These are phyloP conservation scores for Nomada fabriciana DNA, from an alignment of 2,888 invertebrate genomes.

Conservation along the genomic window DNA sequence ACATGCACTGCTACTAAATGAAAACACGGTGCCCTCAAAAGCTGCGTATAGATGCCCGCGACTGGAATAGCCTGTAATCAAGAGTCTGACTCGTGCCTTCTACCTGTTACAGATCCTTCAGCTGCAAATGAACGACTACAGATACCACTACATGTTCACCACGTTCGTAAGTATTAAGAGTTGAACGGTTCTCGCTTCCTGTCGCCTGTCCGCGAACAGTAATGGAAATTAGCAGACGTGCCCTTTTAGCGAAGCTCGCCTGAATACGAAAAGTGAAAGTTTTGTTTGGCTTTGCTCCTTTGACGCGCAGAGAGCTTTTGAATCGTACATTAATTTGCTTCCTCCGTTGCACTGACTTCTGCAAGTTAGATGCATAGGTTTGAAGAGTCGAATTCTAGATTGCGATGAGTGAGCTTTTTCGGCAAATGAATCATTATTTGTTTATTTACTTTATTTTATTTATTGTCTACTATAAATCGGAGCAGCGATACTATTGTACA, in stretches of 20 bases:
- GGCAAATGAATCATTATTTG: too few relatives aligned
- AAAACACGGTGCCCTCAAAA: not conserved
- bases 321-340: slow-evolving; percentile 19
- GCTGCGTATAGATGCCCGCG: too few relatives aligned
- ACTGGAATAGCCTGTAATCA: not conserved
- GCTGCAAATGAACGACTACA: slow-evolving; percentile 97
- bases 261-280: slow-evolving; percentile 27
- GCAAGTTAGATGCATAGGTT: not conserved
- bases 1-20: not conserved
- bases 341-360: slow-evolving; percentile 20
- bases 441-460: too few relatives aligned
- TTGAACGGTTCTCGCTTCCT: not conserved
- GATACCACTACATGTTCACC: slow-evolving; percentile 97
- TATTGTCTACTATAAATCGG: too few relatives aligned
- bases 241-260: slow-evolving; percentile 11
- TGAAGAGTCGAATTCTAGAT: not conserved
- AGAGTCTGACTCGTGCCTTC: not conserved
- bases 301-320: slow-evolving; percentile 31
- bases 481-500: not conserved
- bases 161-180: slow-evolving; percentile 92
- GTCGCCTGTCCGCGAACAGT: not conserved
- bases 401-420: too few relatives aligned
- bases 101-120: slow-evolving; percentile 92
- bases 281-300: slow-evolving; percentile 21
- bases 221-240: slow-evolving; percentile 15